These are phyloP conservation scores for Lasius platythorax DNA, from an alignment of 2,888 invertebrate genomes.

Conservation along the genomic window DNA sequence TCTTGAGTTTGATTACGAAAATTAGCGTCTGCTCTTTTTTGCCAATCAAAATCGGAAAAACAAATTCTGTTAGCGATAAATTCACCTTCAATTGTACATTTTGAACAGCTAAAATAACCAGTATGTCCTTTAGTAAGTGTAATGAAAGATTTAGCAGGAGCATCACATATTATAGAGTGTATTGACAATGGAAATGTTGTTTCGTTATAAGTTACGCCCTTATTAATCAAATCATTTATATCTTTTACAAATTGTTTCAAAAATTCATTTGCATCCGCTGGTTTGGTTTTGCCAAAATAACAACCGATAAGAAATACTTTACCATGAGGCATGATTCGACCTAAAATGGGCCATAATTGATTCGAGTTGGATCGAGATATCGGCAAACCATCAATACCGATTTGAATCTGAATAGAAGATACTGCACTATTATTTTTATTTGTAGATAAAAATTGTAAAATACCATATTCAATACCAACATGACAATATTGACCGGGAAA, in stretches of 20 bases:
- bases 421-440: background rate
- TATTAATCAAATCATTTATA: background rate
- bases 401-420: constrained; percentile 14
- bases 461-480: constrained; percentile 7
- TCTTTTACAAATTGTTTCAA: constrained; percentile 7
- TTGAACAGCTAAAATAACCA: too few relatives aligned
- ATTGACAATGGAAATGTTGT: background rate
- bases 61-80: too few relatives aligned
- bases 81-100: too few relatives aligned
- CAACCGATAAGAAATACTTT: too few relatives aligned
- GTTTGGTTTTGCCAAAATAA: too few relatives aligned
- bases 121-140: too few relatives aligned
- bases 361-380: background rate
- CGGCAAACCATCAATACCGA: constrained; percentile 13
- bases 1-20: background rate
- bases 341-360: constrained; percentile 26
- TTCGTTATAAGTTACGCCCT: background rate
- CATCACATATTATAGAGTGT: constrained; percentile 6
- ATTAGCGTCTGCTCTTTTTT: background rate
- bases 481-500: constrained; percentile 18
- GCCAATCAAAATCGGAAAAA: too few relatives aligned
- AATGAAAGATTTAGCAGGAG: background rate
- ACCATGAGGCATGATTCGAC: background rate
- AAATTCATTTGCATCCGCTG: too few relatives aligned
- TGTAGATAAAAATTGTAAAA: background rate